Evolutionary conservation across 1,140 invertebrate species (phyloP).

Genomic region (Drosophila sturtevanti): DNA sequence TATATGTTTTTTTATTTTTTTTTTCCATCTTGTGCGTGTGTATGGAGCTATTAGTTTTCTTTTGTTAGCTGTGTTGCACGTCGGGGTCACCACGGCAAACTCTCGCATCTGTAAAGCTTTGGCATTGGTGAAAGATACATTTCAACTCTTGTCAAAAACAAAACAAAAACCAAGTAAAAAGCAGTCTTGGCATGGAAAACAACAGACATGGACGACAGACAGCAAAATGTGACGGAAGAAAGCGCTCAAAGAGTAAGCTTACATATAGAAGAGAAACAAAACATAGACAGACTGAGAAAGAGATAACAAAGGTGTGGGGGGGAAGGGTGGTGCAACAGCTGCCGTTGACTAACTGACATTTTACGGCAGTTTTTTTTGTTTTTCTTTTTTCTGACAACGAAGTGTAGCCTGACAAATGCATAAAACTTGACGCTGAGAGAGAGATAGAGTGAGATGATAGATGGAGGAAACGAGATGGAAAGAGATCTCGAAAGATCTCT

Average conservation of each 20-base stretch:
- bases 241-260: slow-evolving; percentile 43
- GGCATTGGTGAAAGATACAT: slow-evolving; percentile 74
- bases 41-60: no score
- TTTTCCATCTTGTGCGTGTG: no score
- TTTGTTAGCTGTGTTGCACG: not conserved
- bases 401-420: slow-evolving; percentile 78
- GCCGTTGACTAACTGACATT: slow-evolving; percentile 73
- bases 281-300: slow-evolving; percentile 22
- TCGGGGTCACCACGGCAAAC: not conserved
- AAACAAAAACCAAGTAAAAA: slow-evolving; percentile 38
- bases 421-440: slow-evolving; percentile 55
- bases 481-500: slow-evolving; percentile 54
- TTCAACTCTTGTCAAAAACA: slow-evolving; percentile 77
- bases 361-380: slow-evolving; percentile 45
- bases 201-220: slow-evolving; percentile 16
- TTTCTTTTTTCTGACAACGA: slow-evolving; percentile 44
- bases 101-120: slow-evolving; percentile 2
- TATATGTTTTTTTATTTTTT: no score
- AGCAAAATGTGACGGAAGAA: slow-evolving; percentile 77
- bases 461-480: slow-evolving; percentile 5
- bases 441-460: slow-evolving; percentile 1
- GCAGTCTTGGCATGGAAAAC: slow-evolving; percentile 59
- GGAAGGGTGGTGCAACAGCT: slow-evolving; percentile 13
- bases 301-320: slow-evolving; percentile 6
- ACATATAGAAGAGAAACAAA: not conserved